Conservation (phyloP, 2,797 vertebrate genomes). For the Pachyuromys duprasi region DNA sequence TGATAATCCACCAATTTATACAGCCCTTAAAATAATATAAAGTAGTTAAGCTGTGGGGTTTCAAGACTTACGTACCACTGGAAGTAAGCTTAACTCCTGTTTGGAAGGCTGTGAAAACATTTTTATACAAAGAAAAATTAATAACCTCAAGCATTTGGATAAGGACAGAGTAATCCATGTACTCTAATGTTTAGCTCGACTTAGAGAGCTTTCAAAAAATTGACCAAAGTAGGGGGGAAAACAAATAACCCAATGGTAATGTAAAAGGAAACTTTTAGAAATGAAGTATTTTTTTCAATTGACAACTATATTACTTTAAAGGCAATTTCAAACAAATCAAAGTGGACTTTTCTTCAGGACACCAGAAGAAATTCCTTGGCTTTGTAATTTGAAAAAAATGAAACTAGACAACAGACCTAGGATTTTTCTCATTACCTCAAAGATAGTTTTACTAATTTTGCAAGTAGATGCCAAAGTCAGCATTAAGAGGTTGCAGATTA, state of each 20-base stretch:
- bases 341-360: neutral
- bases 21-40: conserved; percentile 76
- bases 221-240: neutral
- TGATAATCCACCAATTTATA: conserved; percentile 80
- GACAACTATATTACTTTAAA: conserved; percentile 23
- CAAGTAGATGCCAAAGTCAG: neutral
- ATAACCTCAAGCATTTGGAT: conserved; percentile 74
- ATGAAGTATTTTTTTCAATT: neutral
- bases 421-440: neutral
- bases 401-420: neutral
- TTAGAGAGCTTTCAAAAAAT: conserved; percentile 28
- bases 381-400: conserved; percentile 36
- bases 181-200: conserved; percentile 64
- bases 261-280: conserved; percentile 58
- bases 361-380: neutral
- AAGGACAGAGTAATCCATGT: conserved; percentile 74
- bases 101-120: conserved; percentile 76
- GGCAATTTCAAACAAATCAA: neutral
- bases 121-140: conserved; percentile 80
- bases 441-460: conserved; percentile 11
- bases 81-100: conserved; percentile 64
- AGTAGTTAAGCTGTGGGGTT: conserved; percentile 57
- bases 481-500: neutral
- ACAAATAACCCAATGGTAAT: conserved; percentile 20
- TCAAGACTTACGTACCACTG: conserved; percentile 62